These are phyloP conservation scores for Metacarcinus magister DNA, from an alignment of 2,888 invertebrate genomes.

Conservation along the genomic window DNA sequence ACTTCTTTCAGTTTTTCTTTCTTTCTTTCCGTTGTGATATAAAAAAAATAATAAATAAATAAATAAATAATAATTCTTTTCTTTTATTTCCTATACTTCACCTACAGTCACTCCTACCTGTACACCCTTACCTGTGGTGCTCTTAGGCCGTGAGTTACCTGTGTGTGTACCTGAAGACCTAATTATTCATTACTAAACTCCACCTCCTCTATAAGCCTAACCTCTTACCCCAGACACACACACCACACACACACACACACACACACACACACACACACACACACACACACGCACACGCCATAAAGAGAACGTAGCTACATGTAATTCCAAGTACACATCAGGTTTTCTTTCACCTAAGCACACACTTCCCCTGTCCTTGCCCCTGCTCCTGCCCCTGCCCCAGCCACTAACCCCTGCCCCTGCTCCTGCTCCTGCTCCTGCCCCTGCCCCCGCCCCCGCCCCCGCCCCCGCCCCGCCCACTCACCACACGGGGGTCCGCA, in stretches of 20 bases:
- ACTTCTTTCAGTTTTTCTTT: not conserved
- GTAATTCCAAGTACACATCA: not conserved
- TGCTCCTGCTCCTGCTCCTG: not conserved
- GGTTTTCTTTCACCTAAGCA: not conserved
- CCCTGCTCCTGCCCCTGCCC: not conserved
- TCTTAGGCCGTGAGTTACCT: no score
- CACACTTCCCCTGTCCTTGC: not conserved
- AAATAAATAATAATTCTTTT: not conserved
- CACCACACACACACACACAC: constrained; percentile 64
- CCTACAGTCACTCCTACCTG: no score
- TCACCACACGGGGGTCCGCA: constrained; percentile 74
- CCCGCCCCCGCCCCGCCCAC: not conserved
- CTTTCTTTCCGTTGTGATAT: not conserved
- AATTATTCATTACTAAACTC: not conserved
- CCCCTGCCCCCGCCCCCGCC: not conserved
- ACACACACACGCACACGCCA: no score
- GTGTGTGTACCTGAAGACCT: no score
- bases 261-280: constrained; percentile 60
- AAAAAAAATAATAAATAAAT: not conserved
- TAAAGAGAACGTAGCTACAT: no score
- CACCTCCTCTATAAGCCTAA: not conserved
- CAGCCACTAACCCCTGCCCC: not conserved
- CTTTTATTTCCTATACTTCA: not conserved
- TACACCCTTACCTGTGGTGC: not conserved
- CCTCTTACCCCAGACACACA: not conserved